Percentiles rank a stretch among this genome's conserved stretches.
phyloP scores from a whole-genome alignment of 2,888 invertebrate genomes.

The Arenicola marina region DNA sequence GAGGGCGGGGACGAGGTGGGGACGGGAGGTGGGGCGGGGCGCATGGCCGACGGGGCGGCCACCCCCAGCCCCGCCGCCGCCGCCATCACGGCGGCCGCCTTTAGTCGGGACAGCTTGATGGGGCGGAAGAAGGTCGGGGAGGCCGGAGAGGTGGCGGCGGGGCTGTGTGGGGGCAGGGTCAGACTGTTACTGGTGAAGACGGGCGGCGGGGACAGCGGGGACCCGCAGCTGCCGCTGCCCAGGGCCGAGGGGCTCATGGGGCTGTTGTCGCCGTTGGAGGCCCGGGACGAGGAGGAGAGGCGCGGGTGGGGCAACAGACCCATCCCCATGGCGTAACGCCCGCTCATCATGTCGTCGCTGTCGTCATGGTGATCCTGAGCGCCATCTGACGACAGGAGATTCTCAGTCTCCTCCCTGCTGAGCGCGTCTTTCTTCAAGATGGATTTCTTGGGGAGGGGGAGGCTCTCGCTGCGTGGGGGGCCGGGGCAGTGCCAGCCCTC shows the following conservation, averaged over 20 bases:
- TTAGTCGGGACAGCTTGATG: no score
- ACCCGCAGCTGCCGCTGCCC: neutral
- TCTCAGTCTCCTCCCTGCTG: slow-evolving; percentile 4
- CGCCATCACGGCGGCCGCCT: no score
- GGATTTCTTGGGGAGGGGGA: neutral
- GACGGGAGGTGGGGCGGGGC: no score
- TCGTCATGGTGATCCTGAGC: neutral
- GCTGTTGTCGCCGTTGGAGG: neutral
- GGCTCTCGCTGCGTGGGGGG: neutral
- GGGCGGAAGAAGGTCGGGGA: neutral
- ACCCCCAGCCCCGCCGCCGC: no score
- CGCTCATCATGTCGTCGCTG: no score
- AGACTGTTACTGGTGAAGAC: no score
- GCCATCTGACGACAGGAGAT: neutral
- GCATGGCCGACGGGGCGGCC: no score
- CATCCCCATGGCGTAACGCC: no score
- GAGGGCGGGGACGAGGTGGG: no score
- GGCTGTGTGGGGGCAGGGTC: neutral
- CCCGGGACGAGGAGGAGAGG: neutral
- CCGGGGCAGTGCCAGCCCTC: no score
- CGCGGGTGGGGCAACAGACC: neutral
- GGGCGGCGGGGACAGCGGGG: neutral
- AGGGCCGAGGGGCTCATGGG: no score
- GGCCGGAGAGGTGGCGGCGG: neutral
- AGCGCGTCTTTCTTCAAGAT: neutral